A percentile compares a stretch with the other conserved stretches of the same genome.
phyloP scores from a whole-genome alignment of 2,113 vertebrate genomes.

The Pterocles burchelli region DNA sequence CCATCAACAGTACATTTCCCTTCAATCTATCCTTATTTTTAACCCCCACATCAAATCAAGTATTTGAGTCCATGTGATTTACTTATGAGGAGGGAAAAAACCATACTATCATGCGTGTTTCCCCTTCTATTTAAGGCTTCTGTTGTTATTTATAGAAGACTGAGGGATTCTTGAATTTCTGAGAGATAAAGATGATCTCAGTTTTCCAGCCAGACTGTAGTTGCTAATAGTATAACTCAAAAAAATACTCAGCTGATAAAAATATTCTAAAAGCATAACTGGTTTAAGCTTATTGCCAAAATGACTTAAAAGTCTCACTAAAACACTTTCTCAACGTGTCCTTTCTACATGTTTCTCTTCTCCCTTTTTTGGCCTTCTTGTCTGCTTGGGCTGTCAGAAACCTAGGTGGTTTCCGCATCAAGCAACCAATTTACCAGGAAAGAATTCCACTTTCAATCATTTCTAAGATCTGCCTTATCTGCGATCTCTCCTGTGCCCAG shows the following conservation, averaged over 20 bases:
- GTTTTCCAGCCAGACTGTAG: conserved; percentile 2
- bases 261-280: neutral
- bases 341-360: neutral
- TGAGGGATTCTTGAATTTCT: conserved; percentile 27
- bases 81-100: neutral
- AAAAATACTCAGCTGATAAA: neutral
- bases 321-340: neutral
- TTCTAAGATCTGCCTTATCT: conserved; percentile 43
- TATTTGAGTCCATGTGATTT: conserved; percentile 11
- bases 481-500: neutral
- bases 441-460: conserved; percentile 16
- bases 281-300: neutral
- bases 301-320: neutral
- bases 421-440: neutral
- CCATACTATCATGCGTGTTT: neutral
- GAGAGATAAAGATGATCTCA: neutral
- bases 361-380: neutral
- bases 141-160: conserved; percentile 24
- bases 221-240: neutral
- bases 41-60: neutral
- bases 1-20: neutral
- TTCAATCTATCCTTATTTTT: neutral
- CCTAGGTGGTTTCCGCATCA: conserved; percentile 10
- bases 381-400: neutral
- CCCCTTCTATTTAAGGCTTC: conserved; percentile 22